Conservation (phyloP, 1,140 invertebrate genomes). For the Drosophila novamexicana region DNA sequence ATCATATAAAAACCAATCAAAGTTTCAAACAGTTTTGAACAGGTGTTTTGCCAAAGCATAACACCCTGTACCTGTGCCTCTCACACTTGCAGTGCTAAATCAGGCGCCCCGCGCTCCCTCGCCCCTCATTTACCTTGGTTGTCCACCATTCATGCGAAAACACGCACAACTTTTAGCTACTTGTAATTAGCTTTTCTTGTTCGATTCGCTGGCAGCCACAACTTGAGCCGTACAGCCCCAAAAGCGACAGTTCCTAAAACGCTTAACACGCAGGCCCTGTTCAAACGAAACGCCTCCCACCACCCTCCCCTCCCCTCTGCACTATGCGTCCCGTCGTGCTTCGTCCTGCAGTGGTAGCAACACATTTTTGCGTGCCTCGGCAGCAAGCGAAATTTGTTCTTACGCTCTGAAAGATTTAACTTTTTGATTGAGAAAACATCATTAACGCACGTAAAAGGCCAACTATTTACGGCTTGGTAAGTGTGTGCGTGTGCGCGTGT, state of each 20-base stretch:
- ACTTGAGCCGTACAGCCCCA: conserved; percentile 23
- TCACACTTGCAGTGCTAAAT: conserved; percentile 10
- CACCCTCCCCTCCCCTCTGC: neutral
- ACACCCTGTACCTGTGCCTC: neutral
- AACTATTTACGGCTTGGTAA: conserved; percentile 65
- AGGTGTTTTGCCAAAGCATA: conserved; percentile 58
- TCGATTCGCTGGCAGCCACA: conserved; percentile 71
- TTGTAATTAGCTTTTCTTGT: conserved; percentile 82
- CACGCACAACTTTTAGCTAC: conserved; percentile 80
- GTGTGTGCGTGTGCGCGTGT: neutral
- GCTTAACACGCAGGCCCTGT: conserved; percentile 53
- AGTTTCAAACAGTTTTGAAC: conserved; percentile 71
- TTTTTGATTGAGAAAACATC: conserved; percentile 83
- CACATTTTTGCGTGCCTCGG: conserved; percentile 63
- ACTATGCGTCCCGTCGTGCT: neutral
- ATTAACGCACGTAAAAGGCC: conserved; percentile 81
- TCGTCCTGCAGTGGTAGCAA: conserved; percentile 7
- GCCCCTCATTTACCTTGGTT: conserved; percentile 9
- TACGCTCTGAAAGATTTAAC: conserved; percentile 76
- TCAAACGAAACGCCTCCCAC: neutral
- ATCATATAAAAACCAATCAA: conserved; percentile 80
- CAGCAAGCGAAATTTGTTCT: conserved; percentile 66
- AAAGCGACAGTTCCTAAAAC: conserved; percentile 68
- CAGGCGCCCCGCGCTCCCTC: conserved; percentile 13
- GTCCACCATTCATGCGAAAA: conserved; percentile 60